These are phyloP conservation scores for Nemurella pictetii DNA, from an alignment of 2,888 invertebrate species.

Conservation along the genomic window DNA sequence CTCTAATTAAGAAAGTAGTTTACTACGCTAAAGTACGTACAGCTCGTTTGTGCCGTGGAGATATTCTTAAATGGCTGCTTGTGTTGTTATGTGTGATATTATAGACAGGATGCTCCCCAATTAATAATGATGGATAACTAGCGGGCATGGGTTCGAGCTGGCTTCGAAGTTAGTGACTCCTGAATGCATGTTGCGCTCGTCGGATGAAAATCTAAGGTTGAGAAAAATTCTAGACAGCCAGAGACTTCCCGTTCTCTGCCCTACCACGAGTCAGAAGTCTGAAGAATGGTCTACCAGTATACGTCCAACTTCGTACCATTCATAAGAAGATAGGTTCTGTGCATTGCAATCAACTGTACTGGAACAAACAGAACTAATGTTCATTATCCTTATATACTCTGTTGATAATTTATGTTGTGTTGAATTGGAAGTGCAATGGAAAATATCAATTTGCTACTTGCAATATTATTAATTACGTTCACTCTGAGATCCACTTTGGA, in stretches of 20 bases:
- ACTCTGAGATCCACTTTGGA: background rate
- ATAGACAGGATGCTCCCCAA: slow-evolving; percentile 3
- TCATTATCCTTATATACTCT: background rate
- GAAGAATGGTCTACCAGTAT: no score
- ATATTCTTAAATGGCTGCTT: background rate
- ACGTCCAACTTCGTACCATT: no score
- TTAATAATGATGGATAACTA: slow-evolving; percentile 6
- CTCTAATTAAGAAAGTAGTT: slow-evolving; percentile 19
- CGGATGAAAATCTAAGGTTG: background rate
- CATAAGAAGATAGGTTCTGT: no score
- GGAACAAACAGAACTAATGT: background rate
- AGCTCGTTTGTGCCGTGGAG: background rate
- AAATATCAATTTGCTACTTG: background rate
- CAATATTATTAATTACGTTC: background rate
- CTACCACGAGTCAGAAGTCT: no score
- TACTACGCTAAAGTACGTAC: background rate
- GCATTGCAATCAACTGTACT: no score
- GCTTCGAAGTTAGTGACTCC: no score
- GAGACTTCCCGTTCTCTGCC: background rate
- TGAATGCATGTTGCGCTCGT: no score
- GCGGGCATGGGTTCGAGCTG: background rate
- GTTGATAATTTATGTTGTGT: background rate
- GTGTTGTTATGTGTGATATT: background rate
- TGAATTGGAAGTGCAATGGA: background rate
- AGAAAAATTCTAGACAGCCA: background rate